phyloP scores from a whole-genome alignment of 2,888 invertebrate genomes.

The Kuschelorhynchus macadamiae region DNA sequence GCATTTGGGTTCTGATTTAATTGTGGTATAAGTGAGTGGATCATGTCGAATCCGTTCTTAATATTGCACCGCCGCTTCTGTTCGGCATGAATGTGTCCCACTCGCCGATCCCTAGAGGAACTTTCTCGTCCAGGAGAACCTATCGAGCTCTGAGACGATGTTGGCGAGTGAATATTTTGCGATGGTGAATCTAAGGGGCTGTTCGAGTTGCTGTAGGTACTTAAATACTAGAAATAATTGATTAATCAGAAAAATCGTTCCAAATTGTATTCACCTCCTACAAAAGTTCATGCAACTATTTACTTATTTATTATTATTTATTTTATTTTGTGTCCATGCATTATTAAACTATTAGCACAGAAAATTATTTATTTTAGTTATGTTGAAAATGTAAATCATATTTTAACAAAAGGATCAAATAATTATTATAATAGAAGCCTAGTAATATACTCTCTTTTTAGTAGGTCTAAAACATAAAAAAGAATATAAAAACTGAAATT shows the following conservation, averaged over 20 bases:
- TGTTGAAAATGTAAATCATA: too few relatives aligned
- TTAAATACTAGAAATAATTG: constrained; percentile 58
- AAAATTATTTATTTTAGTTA: too few relatives aligned
- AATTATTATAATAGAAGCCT: too few relatives aligned
- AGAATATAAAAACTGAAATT: too few relatives aligned
- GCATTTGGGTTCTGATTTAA: constrained; percentile 91
- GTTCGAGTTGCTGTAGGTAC: constrained; percentile 64
- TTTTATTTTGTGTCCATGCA: too few relatives aligned
- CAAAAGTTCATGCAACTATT: too few relatives aligned
- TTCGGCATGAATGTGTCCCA: constrained; percentile 95
- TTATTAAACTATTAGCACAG: too few relatives aligned
- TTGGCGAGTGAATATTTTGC: constrained; percentile 72
- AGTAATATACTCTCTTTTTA: too few relatives aligned
- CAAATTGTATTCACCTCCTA: too few relatives aligned
- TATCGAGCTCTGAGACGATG: constrained; percentile 73
- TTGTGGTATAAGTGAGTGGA: constrained; percentile 93
- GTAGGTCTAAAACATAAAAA: too few relatives aligned
- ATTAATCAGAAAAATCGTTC: background rate
- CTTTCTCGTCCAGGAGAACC: constrained; percentile 68
- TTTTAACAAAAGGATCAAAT: too few relatives aligned
- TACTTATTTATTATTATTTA: too few relatives aligned
- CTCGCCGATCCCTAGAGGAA: constrained; percentile 76
- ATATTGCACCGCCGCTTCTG: constrained; percentile 96
- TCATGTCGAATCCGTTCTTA: constrained; percentile 95
- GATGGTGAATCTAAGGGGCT: constrained; percentile 68